Percentiles rank a stretch among this genome's conserved stretches.
Evolutionary conservation across 2,113 vertebrate genomes (phyloP).

Genomic region (Chamaea fasciata): DNA sequence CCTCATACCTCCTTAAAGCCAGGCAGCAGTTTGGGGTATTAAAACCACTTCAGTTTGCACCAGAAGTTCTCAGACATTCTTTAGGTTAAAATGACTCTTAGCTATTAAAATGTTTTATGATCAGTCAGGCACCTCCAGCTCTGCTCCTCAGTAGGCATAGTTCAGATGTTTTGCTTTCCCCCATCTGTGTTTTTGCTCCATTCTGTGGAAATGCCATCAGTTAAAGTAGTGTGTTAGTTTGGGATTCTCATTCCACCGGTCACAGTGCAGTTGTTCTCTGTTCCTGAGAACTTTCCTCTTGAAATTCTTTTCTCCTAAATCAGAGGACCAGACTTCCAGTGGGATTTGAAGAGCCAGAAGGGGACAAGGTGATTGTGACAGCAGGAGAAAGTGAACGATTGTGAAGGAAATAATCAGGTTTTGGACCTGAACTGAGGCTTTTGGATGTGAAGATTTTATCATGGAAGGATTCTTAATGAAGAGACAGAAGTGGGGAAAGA

Average conservation of each 20-base stretch:
- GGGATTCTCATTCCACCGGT: background rate
- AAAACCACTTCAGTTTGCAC: background rate
- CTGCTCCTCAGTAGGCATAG: background rate
- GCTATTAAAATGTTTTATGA: background rate
- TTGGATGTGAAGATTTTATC: background rate
- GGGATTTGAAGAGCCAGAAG: background rate
- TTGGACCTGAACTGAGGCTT: background rate
- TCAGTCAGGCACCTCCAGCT: background rate
- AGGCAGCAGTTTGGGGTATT: background rate
- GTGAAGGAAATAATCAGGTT: background rate
- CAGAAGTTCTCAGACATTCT: slow-evolving; percentile 4
- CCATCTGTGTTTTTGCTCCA: background rate
- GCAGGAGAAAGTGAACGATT: background rate
- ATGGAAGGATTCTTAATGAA: background rate
- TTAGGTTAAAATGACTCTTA: background rate
- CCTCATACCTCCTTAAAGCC: background rate
- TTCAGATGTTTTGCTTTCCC: background rate
- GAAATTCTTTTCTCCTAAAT: background rate
- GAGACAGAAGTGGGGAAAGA: background rate
- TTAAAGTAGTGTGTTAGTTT: background rate
- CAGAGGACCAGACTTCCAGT: background rate
- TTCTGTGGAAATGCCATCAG: background rate
- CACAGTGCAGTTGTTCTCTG: background rate
- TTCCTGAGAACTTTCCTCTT: background rate
- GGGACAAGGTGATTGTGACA: background rate